Evolutionary conservation across 2,888 invertebrate genomes (phyloP).

Genomic region (Onchidella celtica): DNA sequence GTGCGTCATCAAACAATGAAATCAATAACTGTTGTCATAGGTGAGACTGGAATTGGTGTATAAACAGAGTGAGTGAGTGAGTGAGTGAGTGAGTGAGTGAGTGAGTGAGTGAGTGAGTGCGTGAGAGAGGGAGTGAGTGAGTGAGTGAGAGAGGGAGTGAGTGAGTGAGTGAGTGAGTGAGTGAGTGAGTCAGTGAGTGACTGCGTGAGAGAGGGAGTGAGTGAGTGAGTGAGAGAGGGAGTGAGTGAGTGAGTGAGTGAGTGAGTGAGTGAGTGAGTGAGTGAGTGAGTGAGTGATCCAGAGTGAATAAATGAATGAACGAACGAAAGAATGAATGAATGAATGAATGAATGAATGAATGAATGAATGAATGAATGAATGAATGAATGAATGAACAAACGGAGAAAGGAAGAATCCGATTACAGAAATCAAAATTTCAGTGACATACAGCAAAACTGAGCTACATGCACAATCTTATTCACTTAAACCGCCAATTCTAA

Average conservation of each 20-base stretch:
- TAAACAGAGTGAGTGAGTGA: too few relatives aligned
- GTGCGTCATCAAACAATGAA: too few relatives aligned
- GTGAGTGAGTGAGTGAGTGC: too few relatives aligned
- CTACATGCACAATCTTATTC: too few relatives aligned
- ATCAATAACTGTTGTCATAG: too few relatives aligned
- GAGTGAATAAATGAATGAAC: background rate
- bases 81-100: too few relatives aligned
- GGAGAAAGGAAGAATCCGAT: constrained; percentile 19
- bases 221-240: background rate
- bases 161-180: background rate
- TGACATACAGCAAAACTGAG: too few relatives aligned
- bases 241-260: background rate
- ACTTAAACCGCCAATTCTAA: too few relatives aligned
- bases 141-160: background rate
- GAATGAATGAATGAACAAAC: constrained; percentile 12
- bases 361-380: background rate
- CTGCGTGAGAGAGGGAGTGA: constrained; percentile 21
- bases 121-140: too few relatives aligned
- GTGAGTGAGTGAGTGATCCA: constrained; percentile 2
- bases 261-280: constrained; percentile 21
- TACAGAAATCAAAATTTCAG: too few relatives aligned
- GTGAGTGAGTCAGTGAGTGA: constrained; percentile 24
- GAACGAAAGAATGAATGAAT: background rate
- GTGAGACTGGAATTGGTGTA: too few relatives aligned
- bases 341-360: background rate